These are phyloP conservation scores for Drosophila rellima DNA, from an alignment of 2,888 invertebrate species.

Conservation along the genomic window DNA sequence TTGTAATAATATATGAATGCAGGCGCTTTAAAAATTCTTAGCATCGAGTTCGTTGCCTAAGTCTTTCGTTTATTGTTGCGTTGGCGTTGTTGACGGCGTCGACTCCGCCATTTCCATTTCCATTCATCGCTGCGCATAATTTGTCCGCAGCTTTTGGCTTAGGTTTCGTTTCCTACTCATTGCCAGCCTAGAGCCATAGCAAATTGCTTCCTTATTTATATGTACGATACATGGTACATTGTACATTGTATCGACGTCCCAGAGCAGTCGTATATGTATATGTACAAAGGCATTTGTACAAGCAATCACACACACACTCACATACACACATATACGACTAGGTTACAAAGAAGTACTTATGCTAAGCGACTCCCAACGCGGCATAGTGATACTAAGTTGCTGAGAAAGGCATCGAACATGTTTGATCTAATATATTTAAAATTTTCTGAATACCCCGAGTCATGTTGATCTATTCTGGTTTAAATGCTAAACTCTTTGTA, in stretches of 20 bases:
- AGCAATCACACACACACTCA: conserved; percentile 18
- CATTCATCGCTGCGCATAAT: conserved; percentile 60
- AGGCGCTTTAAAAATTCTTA: conserved; percentile 48
- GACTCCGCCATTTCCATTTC: conserved; percentile 16
- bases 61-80: conserved; percentile 53
- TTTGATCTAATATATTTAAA: not conserved
- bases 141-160: conserved; percentile 58
- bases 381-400: conserved; percentile 20
- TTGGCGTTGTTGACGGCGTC: conserved; percentile 43
- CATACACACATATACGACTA: not conserved
- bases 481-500: no score
- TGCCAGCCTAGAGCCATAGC: conserved; percentile 57
- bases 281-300: conserved; percentile 28
- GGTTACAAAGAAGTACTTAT: conserved; percentile 49
- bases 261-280: conserved; percentile 9
- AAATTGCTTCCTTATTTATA: conserved; percentile 74
- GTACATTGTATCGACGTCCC: conserved; percentile 12
- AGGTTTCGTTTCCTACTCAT: conserved; percentile 67
- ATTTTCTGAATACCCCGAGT: no score
- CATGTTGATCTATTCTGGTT: no score
- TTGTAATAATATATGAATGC: conserved; percentile 32
- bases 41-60: conserved; percentile 41
- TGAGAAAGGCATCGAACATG: not conserved
- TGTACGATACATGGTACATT: conserved; percentile 38
- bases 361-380: conserved; percentile 30